A percentile compares a stretch with the other conserved stretches of the same genome.
Evolutionary conservation across 2,797 vertebrate genomes (phyloP).

Genomic region (Halcyon leucocephala): DNA sequence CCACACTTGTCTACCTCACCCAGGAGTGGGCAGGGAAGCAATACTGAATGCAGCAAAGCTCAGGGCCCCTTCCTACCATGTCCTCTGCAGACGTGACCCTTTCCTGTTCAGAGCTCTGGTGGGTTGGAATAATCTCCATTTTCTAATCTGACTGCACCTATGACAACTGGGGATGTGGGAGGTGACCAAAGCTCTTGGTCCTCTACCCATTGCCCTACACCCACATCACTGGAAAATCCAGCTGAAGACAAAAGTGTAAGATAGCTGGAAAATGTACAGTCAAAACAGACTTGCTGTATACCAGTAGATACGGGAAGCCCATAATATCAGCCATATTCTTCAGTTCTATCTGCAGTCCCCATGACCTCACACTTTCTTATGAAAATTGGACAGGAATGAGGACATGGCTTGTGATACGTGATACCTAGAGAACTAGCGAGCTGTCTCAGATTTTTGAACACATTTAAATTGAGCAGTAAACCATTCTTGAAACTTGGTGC

Average conservation of each 20-base stretch:
- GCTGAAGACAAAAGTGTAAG: background rate
- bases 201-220: background rate
- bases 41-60: background rate
- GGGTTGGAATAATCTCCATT: background rate
- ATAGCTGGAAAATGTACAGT: background rate
- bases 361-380: background rate
- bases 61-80: background rate
- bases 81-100: background rate
- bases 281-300: background rate
- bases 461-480: background rate
- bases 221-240: background rate
- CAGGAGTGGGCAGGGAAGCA: background rate
- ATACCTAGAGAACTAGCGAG: background rate
- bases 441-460: background rate
- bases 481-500: background rate
- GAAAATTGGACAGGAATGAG: background rate
- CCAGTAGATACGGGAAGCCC: accelerated
- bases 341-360: background rate
- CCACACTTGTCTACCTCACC: background rate
- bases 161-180: background rate
- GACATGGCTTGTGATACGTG: accelerated
- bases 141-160: background rate
- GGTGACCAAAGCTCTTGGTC: background rate
- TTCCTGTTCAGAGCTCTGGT: background rate
- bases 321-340: background rate